phyloP scores from a whole-genome alignment of 1,140 invertebrate species.

The Cataglyphis hispanica region DNA sequence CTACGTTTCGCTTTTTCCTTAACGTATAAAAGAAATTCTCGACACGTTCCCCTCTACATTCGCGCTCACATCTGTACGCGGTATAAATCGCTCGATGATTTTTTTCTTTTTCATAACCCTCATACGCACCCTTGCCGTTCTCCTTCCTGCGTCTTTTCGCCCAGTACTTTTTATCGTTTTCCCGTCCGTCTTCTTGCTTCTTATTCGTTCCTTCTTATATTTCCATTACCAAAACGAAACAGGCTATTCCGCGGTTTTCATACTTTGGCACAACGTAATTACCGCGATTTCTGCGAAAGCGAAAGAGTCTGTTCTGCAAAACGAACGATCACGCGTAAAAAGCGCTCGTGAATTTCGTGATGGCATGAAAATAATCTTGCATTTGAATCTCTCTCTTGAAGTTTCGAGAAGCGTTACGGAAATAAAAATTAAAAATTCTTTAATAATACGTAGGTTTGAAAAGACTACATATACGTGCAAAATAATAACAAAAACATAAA shows the following conservation, averaged over 20 bases:
- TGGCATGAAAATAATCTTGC: constrained; percentile 20
- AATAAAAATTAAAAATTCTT: too few relatives aligned
- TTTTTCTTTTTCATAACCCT: constrained; percentile 56
- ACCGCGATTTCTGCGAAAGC: constrained; percentile 38
- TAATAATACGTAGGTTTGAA: too few relatives aligned
- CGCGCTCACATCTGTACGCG: constrained; percentile 37
- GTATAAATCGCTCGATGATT: constrained; percentile 43
- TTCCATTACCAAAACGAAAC: not conserved
- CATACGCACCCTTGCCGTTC: not conserved
- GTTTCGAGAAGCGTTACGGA: too few relatives aligned
- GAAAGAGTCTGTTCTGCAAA: not conserved
- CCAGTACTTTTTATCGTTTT: not conserved
- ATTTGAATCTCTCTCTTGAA: not conserved
- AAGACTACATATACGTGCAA: too few relatives aligned
- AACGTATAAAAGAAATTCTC: constrained; percentile 31
- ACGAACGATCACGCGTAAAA: constrained; percentile 24
- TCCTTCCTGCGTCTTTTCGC: not conserved
- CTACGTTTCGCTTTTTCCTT: constrained; percentile 20
- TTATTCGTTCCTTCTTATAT: not conserved
- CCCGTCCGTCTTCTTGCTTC: not conserved
- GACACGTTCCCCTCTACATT: constrained; percentile 5
- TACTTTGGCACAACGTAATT: constrained; percentile 61
- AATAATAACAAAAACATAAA: too few relatives aligned
- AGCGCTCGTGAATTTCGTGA: constrained; percentile 25
- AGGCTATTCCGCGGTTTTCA: constrained; percentile 62